Evolutionary conservation across 2,113 vertebrate genomes (phyloP).

Genomic region (Pelvicachromis taeniatus): DNA sequence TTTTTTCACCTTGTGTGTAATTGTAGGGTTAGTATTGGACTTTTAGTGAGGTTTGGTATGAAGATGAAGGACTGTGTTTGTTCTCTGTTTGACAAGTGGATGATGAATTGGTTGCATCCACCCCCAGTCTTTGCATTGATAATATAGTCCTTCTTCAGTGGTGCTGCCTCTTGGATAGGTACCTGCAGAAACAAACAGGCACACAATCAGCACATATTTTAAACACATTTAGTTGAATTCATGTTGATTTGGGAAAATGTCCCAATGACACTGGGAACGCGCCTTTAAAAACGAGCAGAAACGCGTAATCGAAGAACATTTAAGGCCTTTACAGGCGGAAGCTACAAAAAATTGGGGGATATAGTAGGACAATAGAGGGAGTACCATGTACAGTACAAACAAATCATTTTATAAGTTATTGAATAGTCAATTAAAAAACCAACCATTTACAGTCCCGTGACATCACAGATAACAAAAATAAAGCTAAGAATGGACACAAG

Average conservation of each 20-base stretch:
- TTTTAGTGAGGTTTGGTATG: neutral
- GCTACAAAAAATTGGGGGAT: too few species aligned
- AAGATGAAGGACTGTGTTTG: neutral
- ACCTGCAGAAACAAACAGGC: conserved; percentile 75
- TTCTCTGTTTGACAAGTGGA: conserved; percentile 14
- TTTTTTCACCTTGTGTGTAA: neutral
- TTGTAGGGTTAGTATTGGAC: neutral
- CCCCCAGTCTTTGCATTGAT: conserved; percentile 72
- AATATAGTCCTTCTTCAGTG: conserved; percentile 76
- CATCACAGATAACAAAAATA: neutral
- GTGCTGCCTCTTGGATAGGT: conserved; percentile 94
- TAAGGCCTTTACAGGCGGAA: neutral
- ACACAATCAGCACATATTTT: neutral
- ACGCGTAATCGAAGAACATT: neutral
- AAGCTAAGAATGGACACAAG: neutral
- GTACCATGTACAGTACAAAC: neutral
- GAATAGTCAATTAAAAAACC: neutral
- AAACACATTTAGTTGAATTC: neutral
- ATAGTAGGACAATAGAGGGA: too few species aligned
- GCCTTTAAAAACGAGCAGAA: neutral
- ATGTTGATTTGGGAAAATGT: neutral
- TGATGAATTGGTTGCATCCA: conserved; percentile 73
- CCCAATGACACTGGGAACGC: neutral
- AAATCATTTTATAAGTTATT: neutral
- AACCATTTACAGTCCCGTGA: neutral